A percentile compares a stretch with the other conserved stretches of the same genome.
Conservation (phyloP, 2,888 invertebrate species). For the Eristalis arbustorum region DNA sequence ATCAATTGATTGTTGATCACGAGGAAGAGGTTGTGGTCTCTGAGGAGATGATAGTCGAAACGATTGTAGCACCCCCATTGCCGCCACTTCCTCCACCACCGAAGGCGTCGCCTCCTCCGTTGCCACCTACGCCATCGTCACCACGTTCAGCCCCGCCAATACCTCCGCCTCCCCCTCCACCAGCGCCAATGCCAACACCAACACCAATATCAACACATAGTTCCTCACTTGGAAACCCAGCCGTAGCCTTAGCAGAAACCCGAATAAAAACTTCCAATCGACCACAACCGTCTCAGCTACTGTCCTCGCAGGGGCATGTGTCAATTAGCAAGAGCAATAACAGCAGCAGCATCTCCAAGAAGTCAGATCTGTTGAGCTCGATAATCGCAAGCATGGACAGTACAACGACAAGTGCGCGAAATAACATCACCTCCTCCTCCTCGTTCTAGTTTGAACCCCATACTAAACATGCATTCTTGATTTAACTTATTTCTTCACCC, state of each 20-base stretch:
- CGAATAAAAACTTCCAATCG: conserved; percentile 52
- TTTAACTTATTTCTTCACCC: conserved; percentile 64
- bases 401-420: conserved; percentile 71
- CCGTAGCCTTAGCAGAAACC: conserved; percentile 53
- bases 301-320: conserved; percentile 50
- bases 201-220: background rate
- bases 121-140: conserved; percentile 72
- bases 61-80: conserved; percentile 51
- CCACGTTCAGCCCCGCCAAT: conserved; percentile 73
- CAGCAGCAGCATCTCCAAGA: conserved; percentile 12
- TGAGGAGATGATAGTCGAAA: conserved; percentile 73
- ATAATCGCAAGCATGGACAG: conserved; percentile 80
- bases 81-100: conserved; percentile 68
- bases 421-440: conserved; percentile 70
- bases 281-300: conserved; percentile 45
- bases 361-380: conserved; percentile 79
- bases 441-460: conserved; percentile 45
- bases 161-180: conserved; percentile 71
- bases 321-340: conserved; percentile 60
- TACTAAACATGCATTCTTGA: conserved; percentile 46
- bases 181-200: conserved; percentile 10
- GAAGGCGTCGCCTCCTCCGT: conserved; percentile 70
- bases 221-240: conserved; percentile 47
- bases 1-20: conserved; percentile 76
- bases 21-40: conserved; percentile 77